A percentile compares a stretch with the other conserved stretches of the same genome.
Conservation (phyloP, 2,888 invertebrate species). For the Cacoxenus indagator region DNA sequence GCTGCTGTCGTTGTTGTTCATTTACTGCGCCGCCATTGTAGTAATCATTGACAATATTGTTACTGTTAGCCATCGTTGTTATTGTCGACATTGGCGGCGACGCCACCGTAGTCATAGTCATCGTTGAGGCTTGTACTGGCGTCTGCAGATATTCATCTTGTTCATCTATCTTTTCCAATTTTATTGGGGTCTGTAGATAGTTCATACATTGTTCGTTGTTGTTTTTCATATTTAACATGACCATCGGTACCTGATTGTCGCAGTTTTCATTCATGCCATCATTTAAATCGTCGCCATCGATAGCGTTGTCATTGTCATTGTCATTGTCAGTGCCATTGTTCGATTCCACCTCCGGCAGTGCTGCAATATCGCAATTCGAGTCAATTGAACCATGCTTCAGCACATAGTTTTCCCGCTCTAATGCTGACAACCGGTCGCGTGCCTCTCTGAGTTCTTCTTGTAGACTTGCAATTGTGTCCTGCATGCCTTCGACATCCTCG, state of each 20-base stretch:
- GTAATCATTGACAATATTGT: background rate
- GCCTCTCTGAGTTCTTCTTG: conserved; percentile 93
- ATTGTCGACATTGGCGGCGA: background rate
- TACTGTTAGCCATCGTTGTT: background rate
- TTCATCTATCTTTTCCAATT: background rate
- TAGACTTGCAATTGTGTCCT: conserved; percentile 93
- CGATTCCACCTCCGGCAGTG: background rate
- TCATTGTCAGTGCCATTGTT: background rate
- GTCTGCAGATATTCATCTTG: background rate
- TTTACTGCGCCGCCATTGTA: conserved; percentile 4
- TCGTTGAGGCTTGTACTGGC: background rate
- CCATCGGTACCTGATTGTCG: too few species aligned
- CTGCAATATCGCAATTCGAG: background rate
- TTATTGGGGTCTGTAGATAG: background rate
- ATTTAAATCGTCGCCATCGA: too few species aligned
- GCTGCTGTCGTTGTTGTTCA: conserved; percentile 31
- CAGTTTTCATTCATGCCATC: background rate
- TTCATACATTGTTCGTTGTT: background rate
- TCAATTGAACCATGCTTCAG: conserved; percentile 53
- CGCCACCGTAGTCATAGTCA: background rate
- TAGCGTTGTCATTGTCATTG: background rate
- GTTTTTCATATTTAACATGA: background rate
- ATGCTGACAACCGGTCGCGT: conserved; percentile 77
- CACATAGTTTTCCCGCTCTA: conserved; percentile 75
- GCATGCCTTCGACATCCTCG: conserved; percentile 98